Evolutionary conservation across 2,113 vertebrate species (phyloP), one percentile per base, ranked within the genome.

Genomic region (Onychostruthus taczanowskii): DNA sequence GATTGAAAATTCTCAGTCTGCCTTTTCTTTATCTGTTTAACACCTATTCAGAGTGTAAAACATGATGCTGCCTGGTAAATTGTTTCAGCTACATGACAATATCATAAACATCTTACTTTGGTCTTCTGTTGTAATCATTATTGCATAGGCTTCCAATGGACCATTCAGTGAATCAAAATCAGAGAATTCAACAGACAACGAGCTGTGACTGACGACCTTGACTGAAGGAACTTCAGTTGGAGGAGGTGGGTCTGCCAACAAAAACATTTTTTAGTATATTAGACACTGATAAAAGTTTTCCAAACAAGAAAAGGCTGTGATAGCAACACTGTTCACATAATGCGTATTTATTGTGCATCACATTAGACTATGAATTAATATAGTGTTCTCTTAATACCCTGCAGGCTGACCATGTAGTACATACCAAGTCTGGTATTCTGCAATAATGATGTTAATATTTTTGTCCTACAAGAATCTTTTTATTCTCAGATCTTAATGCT

Each of bases 111-210:
- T 47, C 96, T 97, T 97, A 98, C 98, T 97, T 58, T 89, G 11
- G 4, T 75, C 53, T 56, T 82, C 83, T 5, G 97, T 93, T 84
- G 98, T 95, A 69, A 99, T 94, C 80, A 99, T 87, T 67, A 99
- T 72, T 2, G 99, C 99, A 3, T 99, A 98, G 43, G 98, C 70
- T 80, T 74, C 89, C 86, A 99, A 95, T 4, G 97, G 98, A 79
- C 99, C 99, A 6, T 97, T 96, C 59, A 27, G 82, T 39, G 78
- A 33, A 82, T 98, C 58, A 76, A 99, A 98, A 52, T 96, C 81
- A 11, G 78, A 84, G 89, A 98, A 98, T 56, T 92, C 84, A 35
- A 98, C 97, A 89, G 96, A 96, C 16, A 98, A 55, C 0, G 97
- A 97, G 44, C 95, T 98, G 94, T 98, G 97, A 55, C 89, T 97